A percentile compares a stretch with the other conserved stretches of the same genome.
Evolutionary conservation across 1,140 invertebrate genomes (phyloP).

Genomic region (Pectinophora gossypiella): DNA sequence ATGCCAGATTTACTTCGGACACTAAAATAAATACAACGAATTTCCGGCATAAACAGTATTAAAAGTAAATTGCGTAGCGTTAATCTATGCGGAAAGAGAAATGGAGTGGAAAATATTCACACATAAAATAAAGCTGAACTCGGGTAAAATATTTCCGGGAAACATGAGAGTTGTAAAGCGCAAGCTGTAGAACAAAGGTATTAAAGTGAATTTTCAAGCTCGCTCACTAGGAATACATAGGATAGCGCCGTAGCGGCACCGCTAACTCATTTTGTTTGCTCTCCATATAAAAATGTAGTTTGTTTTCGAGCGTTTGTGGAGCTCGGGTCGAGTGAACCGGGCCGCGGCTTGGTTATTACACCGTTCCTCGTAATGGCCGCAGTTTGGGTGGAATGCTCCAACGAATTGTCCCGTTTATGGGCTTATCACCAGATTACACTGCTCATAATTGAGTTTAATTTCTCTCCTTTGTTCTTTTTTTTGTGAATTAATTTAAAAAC

Average conservation of each 20-base stretch:
- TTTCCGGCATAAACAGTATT: too few relatives aligned
- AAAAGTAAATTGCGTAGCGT: not conserved
- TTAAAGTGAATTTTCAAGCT: slow-evolving; percentile 66
- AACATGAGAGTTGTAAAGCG: slow-evolving; percentile 56
- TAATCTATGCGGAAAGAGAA: not conserved
- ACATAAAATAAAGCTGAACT: slow-evolving; percentile 31
- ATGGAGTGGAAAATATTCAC: slow-evolving; percentile 34
- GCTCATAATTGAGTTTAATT: not conserved
- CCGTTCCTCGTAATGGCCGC: slow-evolving; percentile 15
- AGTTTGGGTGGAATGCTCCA: slow-evolving; percentile 13
- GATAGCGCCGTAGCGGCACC: slow-evolving; percentile 47
- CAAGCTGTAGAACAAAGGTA: slow-evolving; percentile 60
- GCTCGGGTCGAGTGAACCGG: slow-evolving; percentile 20
- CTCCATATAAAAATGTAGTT: slow-evolving; percentile 63
- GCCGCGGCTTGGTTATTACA: slow-evolving; percentile 26
- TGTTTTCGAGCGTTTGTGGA: slow-evolving; percentile 38
- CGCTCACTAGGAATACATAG: slow-evolving; percentile 44
- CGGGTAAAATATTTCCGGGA: slow-evolving; percentile 42
- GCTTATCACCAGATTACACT: slow-evolving; percentile 7
- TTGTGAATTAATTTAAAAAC: not conserved
- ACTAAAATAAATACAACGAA: too few relatives aligned
- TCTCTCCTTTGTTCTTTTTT: not conserved
- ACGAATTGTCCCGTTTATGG: slow-evolving; percentile 17
- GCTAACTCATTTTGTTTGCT: slow-evolving; percentile 64
- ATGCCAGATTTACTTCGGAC: too few relatives aligned